Conservation (phyloP, 2,113 vertebrate genomes). For the Takifugu bimaculatus region DNA sequence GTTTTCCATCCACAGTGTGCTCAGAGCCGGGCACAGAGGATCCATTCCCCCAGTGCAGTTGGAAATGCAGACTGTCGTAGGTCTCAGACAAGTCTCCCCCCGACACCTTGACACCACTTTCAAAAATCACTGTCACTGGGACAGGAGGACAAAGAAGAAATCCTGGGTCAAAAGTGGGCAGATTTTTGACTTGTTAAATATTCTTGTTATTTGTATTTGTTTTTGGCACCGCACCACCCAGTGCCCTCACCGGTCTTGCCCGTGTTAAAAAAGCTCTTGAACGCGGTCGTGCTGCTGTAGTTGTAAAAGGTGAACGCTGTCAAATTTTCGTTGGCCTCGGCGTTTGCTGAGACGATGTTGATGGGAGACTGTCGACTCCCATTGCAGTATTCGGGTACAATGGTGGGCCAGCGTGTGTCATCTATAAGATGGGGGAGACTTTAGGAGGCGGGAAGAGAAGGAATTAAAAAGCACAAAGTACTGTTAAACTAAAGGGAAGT, state of each 20-base stretch:
- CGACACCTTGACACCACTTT: not conserved
- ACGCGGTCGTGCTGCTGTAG: slow-evolving; percentile 1
- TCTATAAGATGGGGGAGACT: slow-evolving; percentile 25
- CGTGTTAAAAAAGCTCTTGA: slow-evolving; percentile 46
- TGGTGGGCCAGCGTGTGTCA: slow-evolving; percentile 28
- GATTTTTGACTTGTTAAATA: no score
- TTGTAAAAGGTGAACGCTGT: slow-evolving; percentile 45
- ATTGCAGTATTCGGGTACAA: slow-evolving; percentile 24
- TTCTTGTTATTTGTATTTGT: not conserved
- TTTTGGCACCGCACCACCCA: no score
- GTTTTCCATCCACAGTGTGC: slow-evolving; percentile 62
- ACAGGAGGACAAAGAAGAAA: not conserved
- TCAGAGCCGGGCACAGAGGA: slow-evolving; percentile 56
- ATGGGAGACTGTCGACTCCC: slow-evolving; percentile 72
- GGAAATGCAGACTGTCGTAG: slow-evolving; percentile 63
- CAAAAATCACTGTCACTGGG: slow-evolving; percentile 36
- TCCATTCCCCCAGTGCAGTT: slow-evolving; percentile 72
- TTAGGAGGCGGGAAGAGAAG: not conserved
- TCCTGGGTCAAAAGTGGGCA: no score
- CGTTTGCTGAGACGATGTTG: slow-evolving; percentile 45
- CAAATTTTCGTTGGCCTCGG: not conserved
- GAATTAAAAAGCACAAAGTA: not conserved
- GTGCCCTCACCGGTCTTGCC: slow-evolving; percentile 54
- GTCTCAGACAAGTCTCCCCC: slow-evolving; percentile 31
- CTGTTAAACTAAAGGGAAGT: not conserved